A percentile compares a stretch with the other conserved stretches of the same genome.
Evolutionary conservation across 1,140 invertebrate species (phyloP).

Genomic region (Meloidogyne hapla): DNA sequence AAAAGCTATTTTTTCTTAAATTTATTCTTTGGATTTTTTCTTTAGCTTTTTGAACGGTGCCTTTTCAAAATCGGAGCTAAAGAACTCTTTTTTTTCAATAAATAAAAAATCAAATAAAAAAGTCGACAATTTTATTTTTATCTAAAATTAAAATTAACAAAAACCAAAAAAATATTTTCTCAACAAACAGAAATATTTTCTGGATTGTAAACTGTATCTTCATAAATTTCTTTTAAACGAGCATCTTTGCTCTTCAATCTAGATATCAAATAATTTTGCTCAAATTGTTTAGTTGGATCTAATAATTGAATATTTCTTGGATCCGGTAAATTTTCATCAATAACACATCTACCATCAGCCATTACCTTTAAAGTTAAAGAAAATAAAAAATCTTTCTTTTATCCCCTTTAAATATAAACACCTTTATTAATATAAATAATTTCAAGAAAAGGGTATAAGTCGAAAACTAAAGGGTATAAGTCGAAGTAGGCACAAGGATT

Average conservation of each 20-base stretch:
- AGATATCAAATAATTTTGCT: constrained; percentile 37
- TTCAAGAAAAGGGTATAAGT: too few species aligned
- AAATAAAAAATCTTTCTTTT: not conserved
- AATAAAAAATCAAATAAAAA: too few species aligned
- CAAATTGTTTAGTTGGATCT: constrained; percentile 55
- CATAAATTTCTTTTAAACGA: constrained; percentile 54
- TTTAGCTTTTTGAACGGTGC: too few species aligned
- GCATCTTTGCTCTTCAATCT: constrained; percentile 40
- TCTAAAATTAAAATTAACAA: not conserved
- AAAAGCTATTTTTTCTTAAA: too few species aligned
- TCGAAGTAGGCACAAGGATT: too few species aligned
- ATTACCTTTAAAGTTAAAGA: not conserved
- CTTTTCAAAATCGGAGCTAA: too few species aligned
- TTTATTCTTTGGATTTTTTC: too few species aligned
- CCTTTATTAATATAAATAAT: too few species aligned
- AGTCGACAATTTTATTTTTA: too few species aligned
- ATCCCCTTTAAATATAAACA: too few species aligned
- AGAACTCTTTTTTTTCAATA: too few species aligned
- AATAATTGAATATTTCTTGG: constrained; percentile 36
- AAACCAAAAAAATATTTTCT: not conserved
- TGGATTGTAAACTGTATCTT: constrained; percentile 60
- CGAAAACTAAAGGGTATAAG: too few species aligned
- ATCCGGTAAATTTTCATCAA: constrained; percentile 38
- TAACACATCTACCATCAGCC: constrained; percentile 52
- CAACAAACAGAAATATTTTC: constrained; percentile 47